Conservation (phyloP, 1,140 invertebrate species). For the Diprion similis region DNA sequence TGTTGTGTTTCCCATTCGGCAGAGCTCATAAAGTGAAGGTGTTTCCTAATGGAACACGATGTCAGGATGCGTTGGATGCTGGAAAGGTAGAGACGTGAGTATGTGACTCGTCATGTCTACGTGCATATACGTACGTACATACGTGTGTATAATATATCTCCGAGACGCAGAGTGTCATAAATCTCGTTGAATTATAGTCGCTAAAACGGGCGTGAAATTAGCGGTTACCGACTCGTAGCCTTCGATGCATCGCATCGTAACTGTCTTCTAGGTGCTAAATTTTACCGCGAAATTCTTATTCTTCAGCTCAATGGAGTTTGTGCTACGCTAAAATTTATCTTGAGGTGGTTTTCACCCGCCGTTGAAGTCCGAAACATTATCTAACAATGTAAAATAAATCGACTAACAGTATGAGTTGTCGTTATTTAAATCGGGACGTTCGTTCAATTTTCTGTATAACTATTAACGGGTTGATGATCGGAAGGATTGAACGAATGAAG, state of each 20-base stretch:
- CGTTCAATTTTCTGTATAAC: not conserved
- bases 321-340: too few species aligned
- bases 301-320: not conserved
- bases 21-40: constrained; percentile 44
- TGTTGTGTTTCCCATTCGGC: constrained; percentile 31
- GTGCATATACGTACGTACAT: not conserved
- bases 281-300: constrained; percentile 33
- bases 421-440: not conserved
- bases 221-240: constrained; percentile 49
- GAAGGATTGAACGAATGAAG: not conserved
- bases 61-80: constrained; percentile 41
- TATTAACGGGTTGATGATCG: not conserved
- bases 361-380: not conserved
- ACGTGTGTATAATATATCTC: not conserved
- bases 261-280: constrained; percentile 62
- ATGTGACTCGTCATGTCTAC: not conserved
- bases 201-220: constrained; percentile 63
- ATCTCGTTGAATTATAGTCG: constrained; percentile 59
- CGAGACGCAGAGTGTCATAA: constrained; percentile 38
- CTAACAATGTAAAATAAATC: too few species aligned
- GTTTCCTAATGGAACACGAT: constrained; percentile 58
- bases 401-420: not conserved
- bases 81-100: constrained; percentile 23
- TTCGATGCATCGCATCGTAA: constrained; percentile 52
- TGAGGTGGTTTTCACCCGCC: not conserved